Evolutionary conservation across 1,140 invertebrate species (phyloP), one percentile per base, ranked within the genome.

Genomic region (Brachionus calyciflorus): DNA sequence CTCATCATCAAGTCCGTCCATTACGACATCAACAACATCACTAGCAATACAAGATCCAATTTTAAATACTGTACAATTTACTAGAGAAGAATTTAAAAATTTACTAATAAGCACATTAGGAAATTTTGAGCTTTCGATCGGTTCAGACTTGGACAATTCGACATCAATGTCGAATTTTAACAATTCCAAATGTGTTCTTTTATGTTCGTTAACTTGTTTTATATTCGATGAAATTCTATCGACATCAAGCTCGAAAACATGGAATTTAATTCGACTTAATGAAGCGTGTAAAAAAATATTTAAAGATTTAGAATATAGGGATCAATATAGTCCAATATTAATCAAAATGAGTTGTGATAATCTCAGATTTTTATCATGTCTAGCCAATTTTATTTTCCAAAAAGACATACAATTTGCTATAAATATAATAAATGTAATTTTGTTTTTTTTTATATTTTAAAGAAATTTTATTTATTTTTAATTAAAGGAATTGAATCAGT

Each of bases 351-450:
- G 46, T 24, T 73, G 69, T 24, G 69, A 73, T 33, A 73, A 49
- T 19, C 37, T 73, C 2, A 26, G 69, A 12, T 73, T 73, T 41
- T 55, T 73, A 19, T 49, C 69, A n/a, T 51, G 46, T 30, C 33
- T 73, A 28, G 69, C 69, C 17, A 55, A 21, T 51, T 55, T 51
- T 40, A 73, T 73, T 51, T 73, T 73, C 12, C n/a, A 73, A 24
- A 73, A 73, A 49, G 69, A 73, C 37, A 73, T 73, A 2, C 69
- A 73, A 24, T 73, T 73, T 51, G 69, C 69, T 3, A 73, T 73
- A 7, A 73, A 73, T 46, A 73, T 73, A 6, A 73, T 73, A 49
- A 73, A 73, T 24, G n/a, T n/a, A n/a, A n/a, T n/a, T n/a, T n/a
- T n/a, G n/a, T n/a, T n/a, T n/a, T n/a, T n/a, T n/a, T n/a, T n/a